Evolutionary conservation across 2,797 vertebrate species (phyloP).

Genomic region (Sebastes elongatus): DNA sequence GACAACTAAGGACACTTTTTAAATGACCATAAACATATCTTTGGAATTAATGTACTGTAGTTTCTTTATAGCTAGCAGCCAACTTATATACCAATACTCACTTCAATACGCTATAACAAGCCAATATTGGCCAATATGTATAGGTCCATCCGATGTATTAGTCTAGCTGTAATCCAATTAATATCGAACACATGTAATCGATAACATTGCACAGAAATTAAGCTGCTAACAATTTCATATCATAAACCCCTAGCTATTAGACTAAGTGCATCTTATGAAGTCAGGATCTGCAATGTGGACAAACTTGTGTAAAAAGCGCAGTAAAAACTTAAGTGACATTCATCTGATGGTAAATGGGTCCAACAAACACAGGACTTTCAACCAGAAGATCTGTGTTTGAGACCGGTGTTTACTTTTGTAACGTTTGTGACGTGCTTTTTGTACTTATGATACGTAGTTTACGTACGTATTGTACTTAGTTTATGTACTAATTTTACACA

Average conservation of each 20-base stretch:
- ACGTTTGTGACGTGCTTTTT: fast-evolving
- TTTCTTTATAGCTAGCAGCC: not conserved
- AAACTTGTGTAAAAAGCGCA: too few species aligned
- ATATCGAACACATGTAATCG: not conserved
- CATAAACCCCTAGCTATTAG: not conserved
- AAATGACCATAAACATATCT: too few species aligned
- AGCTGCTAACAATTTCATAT: not conserved
- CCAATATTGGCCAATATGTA: not conserved
- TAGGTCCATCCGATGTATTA: not conserved
- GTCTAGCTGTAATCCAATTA: not conserved
- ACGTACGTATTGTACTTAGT: too few species aligned
- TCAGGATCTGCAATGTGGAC: too few species aligned
- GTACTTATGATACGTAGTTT: too few species aligned
- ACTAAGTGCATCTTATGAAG: too few species aligned
- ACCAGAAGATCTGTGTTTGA: too few species aligned
- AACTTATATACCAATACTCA: not conserved
- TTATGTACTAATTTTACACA: not conserved
- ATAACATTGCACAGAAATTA: not conserved
- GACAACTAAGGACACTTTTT: too few species aligned
- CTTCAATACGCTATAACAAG: not conserved
- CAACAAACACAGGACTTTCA: too few species aligned
- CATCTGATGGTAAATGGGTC: not conserved
- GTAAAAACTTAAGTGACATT: not conserved
- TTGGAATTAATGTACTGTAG: not conserved
- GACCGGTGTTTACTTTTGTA: not conserved